Conservation (phyloP, 1,140 invertebrate genomes). For the Saccostrea cuccullata region DNA sequence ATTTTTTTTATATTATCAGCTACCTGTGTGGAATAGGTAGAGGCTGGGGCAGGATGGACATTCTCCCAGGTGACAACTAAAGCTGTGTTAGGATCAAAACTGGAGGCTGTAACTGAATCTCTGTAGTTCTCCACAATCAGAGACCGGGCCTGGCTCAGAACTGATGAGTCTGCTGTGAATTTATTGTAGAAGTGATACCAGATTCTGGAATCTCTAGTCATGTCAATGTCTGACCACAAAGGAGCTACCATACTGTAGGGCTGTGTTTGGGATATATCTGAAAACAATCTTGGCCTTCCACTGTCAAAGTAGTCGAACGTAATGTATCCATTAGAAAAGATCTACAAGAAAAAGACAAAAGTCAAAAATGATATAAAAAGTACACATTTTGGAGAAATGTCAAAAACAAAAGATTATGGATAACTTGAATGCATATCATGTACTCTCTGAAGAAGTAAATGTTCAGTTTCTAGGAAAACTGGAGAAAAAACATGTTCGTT, state of each 20-base stretch:
- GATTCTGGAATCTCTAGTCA: neutral
- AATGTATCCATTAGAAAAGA: neutral
- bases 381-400: no score
- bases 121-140: constrained; percentile 18
- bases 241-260: neutral
- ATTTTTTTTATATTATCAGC: neutral
- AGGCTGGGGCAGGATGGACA: neutral
- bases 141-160: neutral
- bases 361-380: no score
- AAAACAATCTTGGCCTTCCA: neutral
- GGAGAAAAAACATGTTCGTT: no score
- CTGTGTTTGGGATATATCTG: neutral
- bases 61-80: constrained; percentile 19
- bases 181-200: constrained; percentile 23
- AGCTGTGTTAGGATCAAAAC: constrained; percentile 15
- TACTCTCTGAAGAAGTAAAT: no score
- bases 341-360: neutral
- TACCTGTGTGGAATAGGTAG: neutral
- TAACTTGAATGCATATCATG: no score
- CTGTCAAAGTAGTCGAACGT: constrained; percentile 1
- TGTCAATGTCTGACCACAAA: constrained; percentile 8
- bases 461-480: no score
- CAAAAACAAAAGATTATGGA: no score
- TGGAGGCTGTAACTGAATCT: neutral
- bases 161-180: neutral